Percentiles rank a stretch among this genome's conserved stretches.
Evolutionary conservation across 2,888 invertebrate genomes (phyloP).

Genomic region (Xylophagus ater): DNA sequence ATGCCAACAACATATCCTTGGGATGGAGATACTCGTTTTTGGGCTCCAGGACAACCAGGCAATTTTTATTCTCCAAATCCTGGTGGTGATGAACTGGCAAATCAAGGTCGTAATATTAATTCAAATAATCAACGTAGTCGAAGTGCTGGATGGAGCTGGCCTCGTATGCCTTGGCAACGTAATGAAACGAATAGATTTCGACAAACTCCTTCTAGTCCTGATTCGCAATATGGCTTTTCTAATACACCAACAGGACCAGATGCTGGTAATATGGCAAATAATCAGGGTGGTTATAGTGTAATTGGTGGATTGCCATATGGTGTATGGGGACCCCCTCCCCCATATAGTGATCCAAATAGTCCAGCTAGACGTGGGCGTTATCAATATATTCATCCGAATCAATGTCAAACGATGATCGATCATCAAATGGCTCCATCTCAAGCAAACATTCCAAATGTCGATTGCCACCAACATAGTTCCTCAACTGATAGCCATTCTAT

Average conservation of each 20-base stretch:
- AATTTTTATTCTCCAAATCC: conserved; percentile 80
- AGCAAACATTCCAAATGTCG: conserved; percentile 19
- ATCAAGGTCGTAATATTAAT: conserved; percentile 29
- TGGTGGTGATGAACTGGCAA: conserved; percentile 42
- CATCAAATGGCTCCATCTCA: conserved; percentile 20
- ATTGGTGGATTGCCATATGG: conserved; percentile 46
- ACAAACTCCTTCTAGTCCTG: conserved; percentile 60
- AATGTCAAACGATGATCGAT: conserved; percentile 23
- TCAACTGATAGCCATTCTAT: conserved; percentile 23
- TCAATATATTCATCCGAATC: conserved; percentile 26
- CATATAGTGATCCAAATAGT: conserved; percentile 72
- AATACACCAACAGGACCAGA: conserved; percentile 28
- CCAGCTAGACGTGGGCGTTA: conserved; percentile 47
- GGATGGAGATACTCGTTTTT: conserved; percentile 44
- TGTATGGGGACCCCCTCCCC: conserved; percentile 82
- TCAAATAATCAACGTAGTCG: conserved; percentile 2
- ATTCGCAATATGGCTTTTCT: conserved; percentile 73
- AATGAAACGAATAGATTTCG: conserved; percentile 43
- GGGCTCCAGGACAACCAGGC: conserved; percentile 54
- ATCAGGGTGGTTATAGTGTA: conserved; percentile 45
- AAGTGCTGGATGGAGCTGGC: conserved; percentile 52
- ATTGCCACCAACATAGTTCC: conserved; percentile 22
- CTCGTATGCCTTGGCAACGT: conserved; percentile 60
- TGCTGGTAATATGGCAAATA: conserved; percentile 21
- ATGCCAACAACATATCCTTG: conserved; percentile 48